Conservation (phyloP, 37 sponge, comb jelly and placozoan species). For the Cladorhizidae sp. region DNA sequence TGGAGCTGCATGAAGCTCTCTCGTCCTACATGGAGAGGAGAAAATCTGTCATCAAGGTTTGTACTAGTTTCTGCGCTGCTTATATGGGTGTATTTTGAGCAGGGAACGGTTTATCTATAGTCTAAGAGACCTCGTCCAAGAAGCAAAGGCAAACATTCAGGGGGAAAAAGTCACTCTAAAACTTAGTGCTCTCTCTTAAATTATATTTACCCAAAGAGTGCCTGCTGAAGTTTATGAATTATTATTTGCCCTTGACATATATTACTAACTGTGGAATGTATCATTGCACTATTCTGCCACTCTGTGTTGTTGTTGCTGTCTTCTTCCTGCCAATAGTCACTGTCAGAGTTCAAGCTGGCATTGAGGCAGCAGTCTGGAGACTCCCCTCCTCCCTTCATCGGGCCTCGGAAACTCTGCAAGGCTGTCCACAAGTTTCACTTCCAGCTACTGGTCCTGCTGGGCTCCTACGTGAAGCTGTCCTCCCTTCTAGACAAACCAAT, state of each 20-base stretch:
- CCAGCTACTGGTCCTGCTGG: constrained; percentile 73
- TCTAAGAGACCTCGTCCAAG: no score
- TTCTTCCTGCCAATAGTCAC: neutral
- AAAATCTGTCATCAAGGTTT: constrained; percentile 61
- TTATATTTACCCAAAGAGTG: no score
- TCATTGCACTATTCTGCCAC: no score
- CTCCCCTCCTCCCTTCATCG: neutral
- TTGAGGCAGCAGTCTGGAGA: constrained; percentile 13
- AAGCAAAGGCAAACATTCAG: no score
- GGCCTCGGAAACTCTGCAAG: constrained; percentile 58
- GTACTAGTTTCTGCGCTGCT: neutral
- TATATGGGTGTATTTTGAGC: no score
- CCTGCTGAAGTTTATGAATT: no score
- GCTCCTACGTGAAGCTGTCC: constrained; percentile 72
- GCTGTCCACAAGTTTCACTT: constrained; percentile 83
- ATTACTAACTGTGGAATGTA: no score
- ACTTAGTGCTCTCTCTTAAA: no score
- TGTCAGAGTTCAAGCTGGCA: constrained; percentile 24
- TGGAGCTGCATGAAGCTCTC: constrained; percentile 68
- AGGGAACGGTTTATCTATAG: neutral
- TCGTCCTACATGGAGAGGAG: constrained; percentile 49
- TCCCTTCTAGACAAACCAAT: constrained; percentile 25
- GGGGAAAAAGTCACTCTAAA: no score
- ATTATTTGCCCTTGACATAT: no score
- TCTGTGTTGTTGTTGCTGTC: no score